These are phyloP conservation scores for Oegoconia quadripuncta DNA, from an alignment of 2,888 invertebrate genomes.

Conservation along the genomic window DNA sequence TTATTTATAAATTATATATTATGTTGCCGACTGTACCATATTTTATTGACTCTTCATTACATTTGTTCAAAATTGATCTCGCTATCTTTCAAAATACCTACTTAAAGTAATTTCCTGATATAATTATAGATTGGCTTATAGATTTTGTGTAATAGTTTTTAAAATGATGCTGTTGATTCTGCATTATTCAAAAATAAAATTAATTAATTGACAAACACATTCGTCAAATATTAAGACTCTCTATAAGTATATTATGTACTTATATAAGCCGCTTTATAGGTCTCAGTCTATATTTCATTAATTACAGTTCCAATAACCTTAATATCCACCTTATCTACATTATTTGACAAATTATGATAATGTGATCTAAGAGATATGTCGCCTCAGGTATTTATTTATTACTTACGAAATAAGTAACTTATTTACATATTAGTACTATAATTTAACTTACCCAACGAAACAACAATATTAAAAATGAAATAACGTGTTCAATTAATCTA, in stretches of 20 bases:
- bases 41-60: no score
- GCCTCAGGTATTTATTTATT: background rate
- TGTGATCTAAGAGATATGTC: slow-evolving; percentile 5
- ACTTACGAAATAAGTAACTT: background rate
- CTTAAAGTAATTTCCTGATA: no score
- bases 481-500: background rate
- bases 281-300: slow-evolving; percentile 67
- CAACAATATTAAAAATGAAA: slow-evolving; percentile 1
- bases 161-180: no score
- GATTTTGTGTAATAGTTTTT: no score
- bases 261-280: slow-evolving; percentile 26
- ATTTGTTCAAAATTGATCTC: no score
- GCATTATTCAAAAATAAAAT: no score
- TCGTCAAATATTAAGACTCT: background rate
- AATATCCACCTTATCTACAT: slow-evolving; percentile 10
- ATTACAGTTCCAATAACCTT: slow-evolving; percentile 34
- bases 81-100: no score
- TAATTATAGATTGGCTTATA: no score
- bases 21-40: no score
- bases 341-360: slow-evolving; percentile 27
- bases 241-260: slow-evolving; percentile 1
- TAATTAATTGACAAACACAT: background rate
- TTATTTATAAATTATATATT: no score
- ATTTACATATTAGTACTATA: background rate
- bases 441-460: background rate